Conservation (phyloP, 2,113 vertebrate species). For the Muscicapa adusta region DNA sequence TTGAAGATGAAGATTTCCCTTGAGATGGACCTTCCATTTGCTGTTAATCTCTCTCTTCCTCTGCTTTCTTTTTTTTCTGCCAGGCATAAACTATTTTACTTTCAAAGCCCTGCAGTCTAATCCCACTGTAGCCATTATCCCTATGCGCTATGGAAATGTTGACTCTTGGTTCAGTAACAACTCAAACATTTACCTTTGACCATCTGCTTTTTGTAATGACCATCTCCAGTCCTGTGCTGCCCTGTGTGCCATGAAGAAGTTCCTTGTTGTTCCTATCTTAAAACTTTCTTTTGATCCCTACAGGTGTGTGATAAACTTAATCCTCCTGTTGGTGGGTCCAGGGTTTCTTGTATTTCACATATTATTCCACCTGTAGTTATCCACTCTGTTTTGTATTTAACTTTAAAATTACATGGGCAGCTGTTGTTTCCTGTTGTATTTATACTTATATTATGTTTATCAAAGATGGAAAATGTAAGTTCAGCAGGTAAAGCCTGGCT, state of each 20-base stretch:
- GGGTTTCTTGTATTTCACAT: neutral
- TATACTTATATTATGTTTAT: neutral
- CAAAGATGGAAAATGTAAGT: neutral
- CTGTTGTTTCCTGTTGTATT: neutral
- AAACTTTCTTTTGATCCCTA: neutral
- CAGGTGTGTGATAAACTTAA: neutral
- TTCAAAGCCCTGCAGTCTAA: neutral
- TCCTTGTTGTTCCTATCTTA: neutral
- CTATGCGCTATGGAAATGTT: neutral
- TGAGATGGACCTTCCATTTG: neutral
- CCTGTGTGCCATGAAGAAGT: neutral
- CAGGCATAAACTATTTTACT: neutral
- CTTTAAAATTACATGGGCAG: neutral
- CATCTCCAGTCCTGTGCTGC: neutral
- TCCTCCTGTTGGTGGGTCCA: neutral
- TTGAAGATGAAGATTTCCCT: neutral
- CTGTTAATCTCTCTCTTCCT: neutral
- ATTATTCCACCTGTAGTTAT: neutral
- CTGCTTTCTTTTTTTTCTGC: neutral
- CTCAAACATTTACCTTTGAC: neutral
- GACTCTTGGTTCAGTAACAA: neutral
- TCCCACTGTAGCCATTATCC: neutral
- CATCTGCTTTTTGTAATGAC: neutral
- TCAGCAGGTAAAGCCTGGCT: neutral
- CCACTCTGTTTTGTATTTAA: neutral